phyloP scores from a whole-genome alignment of 1,140 invertebrate species.

The Sminthurinus signatus region DNA sequence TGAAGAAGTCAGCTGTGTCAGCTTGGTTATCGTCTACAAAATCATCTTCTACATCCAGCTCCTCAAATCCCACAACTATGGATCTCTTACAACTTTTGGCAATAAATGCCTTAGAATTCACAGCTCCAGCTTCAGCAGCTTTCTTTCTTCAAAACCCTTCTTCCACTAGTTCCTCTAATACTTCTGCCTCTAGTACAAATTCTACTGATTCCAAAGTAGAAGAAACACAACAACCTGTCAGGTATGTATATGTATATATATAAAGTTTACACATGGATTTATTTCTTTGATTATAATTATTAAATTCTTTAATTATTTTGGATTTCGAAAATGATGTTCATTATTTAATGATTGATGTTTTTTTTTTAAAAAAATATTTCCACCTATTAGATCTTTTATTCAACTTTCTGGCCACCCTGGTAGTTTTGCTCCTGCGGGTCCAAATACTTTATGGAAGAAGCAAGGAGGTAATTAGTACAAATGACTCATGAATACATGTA shows the following conservation, averaged over 20 bases:
- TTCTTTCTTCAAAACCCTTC: slow-evolving; percentile 3
- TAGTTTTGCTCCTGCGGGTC: slow-evolving; percentile 84
- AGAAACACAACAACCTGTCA: neutral
- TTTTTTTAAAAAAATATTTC: too few species aligned
- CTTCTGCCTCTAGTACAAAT: slow-evolving; percentile 7
- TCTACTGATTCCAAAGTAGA: neutral
- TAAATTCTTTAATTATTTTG: too few species aligned
- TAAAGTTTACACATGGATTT: too few species aligned
- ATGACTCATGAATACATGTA: too few species aligned
- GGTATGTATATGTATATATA: too few species aligned
- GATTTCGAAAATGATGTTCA: too few species aligned
- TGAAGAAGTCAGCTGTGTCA: slow-evolving; percentile 8
- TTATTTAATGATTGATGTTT: too few species aligned
- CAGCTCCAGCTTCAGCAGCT: slow-evolving; percentile 63
- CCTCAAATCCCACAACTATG: neutral
- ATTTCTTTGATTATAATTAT: too few species aligned
- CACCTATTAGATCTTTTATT: slow-evolving; percentile 47
- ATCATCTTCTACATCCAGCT: neutral
- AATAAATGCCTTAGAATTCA: slow-evolving; percentile 78
- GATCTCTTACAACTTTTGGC: slow-evolving; percentile 25
- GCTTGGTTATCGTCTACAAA: neutral
- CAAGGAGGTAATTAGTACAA: slow-evolving; percentile 47
- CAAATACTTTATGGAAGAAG: slow-evolving; percentile 90
- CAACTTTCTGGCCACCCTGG: slow-evolving; percentile 90
- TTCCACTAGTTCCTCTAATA: neutral